Evolutionary conservation across 2,888 invertebrate species (phyloP).

Genomic region (Notodonta dromedarius): DNA sequence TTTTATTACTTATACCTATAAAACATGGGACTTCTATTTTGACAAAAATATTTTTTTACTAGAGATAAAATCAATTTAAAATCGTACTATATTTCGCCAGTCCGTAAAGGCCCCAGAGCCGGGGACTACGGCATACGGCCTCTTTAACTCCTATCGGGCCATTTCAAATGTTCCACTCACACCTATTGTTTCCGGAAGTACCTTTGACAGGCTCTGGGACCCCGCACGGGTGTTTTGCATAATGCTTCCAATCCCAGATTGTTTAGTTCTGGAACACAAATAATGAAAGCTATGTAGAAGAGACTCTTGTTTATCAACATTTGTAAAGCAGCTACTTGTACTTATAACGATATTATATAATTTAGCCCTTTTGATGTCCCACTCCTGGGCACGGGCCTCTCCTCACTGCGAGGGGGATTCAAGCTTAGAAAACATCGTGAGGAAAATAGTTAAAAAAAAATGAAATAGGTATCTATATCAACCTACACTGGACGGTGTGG

Average conservation of each 20-base stretch:
- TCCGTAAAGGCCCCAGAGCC: neutral
- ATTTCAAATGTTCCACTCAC: conserved; percentile 38
- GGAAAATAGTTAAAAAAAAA: too few relatives aligned
- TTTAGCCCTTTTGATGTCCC: too few relatives aligned
- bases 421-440: too few relatives aligned
- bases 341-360: too few relatives aligned
- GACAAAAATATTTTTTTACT: neutral
- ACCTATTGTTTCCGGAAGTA: conserved; percentile 56
- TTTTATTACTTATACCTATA: too few relatives aligned
- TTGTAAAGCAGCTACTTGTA: too few relatives aligned
- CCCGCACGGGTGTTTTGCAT: conserved; percentile 49
- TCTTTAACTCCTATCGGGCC: conserved; percentile 36
- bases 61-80: neutral
- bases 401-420: too few relatives aligned
- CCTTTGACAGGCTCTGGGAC: conserved; percentile 52
- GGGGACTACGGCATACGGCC: conserved; percentile 43
- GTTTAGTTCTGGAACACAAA: conserved; percentile 32
- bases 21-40: too few relatives aligned
- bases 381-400: too few relatives aligned
- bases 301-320: neutral
- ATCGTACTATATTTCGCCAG: neutral
- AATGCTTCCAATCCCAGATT: conserved; percentile 46
- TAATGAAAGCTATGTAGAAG: neutral
- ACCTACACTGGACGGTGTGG: too few relatives aligned
- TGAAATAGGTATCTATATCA: too few relatives aligned